Conservation (phyloP, 2,797 vertebrate genomes). For the Sebastes nivosus region DNA sequence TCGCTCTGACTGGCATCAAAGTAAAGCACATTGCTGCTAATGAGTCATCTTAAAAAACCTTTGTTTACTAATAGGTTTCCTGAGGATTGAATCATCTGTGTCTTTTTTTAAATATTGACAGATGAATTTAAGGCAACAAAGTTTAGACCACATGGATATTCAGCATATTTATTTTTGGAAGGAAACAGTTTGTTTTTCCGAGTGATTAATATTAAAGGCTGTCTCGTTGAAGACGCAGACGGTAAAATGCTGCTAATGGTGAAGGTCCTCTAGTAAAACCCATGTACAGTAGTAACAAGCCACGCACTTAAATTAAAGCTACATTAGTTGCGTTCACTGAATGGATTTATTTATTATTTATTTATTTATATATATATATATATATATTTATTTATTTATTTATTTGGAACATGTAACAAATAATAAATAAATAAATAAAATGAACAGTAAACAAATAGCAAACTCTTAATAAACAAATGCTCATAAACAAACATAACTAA, state of each 20-base stretch:
- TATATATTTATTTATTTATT: no score
- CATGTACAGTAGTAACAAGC: no score
- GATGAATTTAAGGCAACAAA: conserved; percentile 51
- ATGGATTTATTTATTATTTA: not conserved
- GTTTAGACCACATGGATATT: conserved; percentile 43
- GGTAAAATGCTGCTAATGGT: not conserved
- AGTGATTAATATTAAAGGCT: not conserved
- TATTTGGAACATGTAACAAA: no score
- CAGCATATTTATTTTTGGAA: conserved; percentile 36
- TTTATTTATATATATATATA: no score
- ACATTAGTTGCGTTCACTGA: not conserved
- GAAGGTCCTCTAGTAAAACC: not conserved
- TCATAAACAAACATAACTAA: no score
- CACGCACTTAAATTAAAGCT: not conserved
- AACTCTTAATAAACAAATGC: no score
- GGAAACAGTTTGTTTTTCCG: not conserved
- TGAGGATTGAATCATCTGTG: conserved; percentile 36
- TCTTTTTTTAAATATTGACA: conserved; percentile 53
- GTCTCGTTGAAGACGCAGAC: not conserved
- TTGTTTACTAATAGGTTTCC: conserved; percentile 41
- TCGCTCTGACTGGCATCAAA: conserved; percentile 32
- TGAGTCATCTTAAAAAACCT: conserved; percentile 42
- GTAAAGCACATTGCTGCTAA: conserved; percentile 27
- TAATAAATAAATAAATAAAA: no score
- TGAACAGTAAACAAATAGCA: no score